Evolutionary conservation across 2,113 vertebrate species (phyloP), one percentile per base, ranked within the genome.

Genomic region (Tetrao urogallus): DNA sequence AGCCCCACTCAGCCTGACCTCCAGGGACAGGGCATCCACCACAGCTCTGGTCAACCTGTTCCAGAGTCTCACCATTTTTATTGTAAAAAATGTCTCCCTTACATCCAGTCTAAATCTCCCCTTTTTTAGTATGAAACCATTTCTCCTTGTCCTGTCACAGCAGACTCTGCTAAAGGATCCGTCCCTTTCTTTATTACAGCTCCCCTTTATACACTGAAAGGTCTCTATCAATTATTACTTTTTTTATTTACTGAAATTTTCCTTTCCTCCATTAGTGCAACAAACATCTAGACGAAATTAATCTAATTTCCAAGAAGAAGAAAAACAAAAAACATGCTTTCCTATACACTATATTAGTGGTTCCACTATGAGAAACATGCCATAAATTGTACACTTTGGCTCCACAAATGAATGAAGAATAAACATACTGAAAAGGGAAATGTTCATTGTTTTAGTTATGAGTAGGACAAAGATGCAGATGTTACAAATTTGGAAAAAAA

Each of bases 281-380:
- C 8, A 90, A 70, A 77, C 42, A 93, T 32, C 56, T 75, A 69
- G 76, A 86, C 75, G 11, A 88, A 67, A 90, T 67, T 43, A 58
- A 57, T 34, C 43, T 92, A 13, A 83, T 12, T 91, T 74, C 7
- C 32, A 77, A 50, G 34, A 1, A 6, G 18, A 38, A 38, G 30
- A 13, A 24, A 50, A 42, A 6, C 20, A 13, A 6, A 50, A 32
- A 19, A 0, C 8, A 10, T 43, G 2, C 15, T 84, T 85, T 8
- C 14, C 11, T 10, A 7, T 56, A 24, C 7, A 54, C 1, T 42
- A 8, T 34, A 24, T 32, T 88, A 74, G 43, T n/a, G 89, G 71
- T 66, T 82, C 40, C 40, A 48, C 66, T 58, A 38, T n/a, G 22
- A 70, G 21, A 78, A 89, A 66, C 6, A 36, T 57, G 54, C 11